phyloP scores from a whole-genome alignment of 2,888 invertebrate species.

The Drosophila pseudotakahashii region DNA sequence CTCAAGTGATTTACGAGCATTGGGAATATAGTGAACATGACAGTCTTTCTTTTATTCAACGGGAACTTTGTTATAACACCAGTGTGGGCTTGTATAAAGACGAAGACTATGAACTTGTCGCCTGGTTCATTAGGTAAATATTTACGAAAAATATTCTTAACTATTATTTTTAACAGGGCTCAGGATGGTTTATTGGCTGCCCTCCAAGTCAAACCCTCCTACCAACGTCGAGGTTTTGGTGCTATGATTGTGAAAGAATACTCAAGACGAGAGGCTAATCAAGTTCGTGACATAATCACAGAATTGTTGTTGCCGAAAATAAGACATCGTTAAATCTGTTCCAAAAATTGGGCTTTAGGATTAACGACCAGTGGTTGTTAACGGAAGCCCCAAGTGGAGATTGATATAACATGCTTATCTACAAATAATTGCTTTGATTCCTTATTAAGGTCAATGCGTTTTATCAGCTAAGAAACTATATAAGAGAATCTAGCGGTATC shows the following conservation, averaged over 20 bases:
- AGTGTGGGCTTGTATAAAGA: conserved; percentile 77
- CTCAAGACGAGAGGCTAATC: conserved; percentile 41
- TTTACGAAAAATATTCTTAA: too few species aligned
- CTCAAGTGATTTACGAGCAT: conserved; percentile 63
- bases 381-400: conserved; percentile 48
- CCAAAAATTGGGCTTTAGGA: conserved; percentile 57
- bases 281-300: conserved; percentile 55
- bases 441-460: too few species aligned
- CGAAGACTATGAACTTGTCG: conserved; percentile 73
- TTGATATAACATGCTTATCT: conserved; percentile 6
- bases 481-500: neutral
- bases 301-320: conserved; percentile 44
- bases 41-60: conserved; percentile 72
- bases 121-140: conserved; percentile 82
- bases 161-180: conserved; percentile 40
- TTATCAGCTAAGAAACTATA: too few species aligned
- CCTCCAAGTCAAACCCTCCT: conserved; percentile 52
- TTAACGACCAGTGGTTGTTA: conserved; percentile 55
- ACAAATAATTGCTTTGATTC: neutral
- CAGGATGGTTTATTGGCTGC: conserved; percentile 63
- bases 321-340: conserved; percentile 50
- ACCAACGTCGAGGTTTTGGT: conserved; percentile 59
- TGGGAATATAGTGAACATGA: conserved; percentile 79
- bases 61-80: conserved; percentile 75
- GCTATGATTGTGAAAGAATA: conserved; percentile 44